phyloP scores from a whole-genome alignment of 1,140 invertebrate genomes.

The Pseudomyrmex flavicornis region DNA sequence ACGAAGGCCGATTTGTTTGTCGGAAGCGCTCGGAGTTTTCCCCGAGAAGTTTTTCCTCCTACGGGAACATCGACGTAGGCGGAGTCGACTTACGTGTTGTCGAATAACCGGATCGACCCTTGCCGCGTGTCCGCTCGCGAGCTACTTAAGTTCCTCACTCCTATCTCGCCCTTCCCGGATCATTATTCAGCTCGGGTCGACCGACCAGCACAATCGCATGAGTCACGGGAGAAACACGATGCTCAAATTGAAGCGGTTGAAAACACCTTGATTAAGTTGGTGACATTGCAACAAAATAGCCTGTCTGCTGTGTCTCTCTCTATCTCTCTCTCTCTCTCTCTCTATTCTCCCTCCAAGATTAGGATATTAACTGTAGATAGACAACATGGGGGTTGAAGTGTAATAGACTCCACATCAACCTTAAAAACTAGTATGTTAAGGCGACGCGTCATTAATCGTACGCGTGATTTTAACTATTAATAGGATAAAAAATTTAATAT shows the following conservation, averaged over 20 bases:
- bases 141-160: constrained; percentile 68
- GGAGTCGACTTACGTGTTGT: constrained; percentile 72
- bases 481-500: background rate
- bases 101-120: constrained; percentile 75
- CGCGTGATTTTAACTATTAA: background rate
- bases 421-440: constrained; percentile 17
- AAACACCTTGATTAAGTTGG: constrained; percentile 57
- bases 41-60: constrained; percentile 64
- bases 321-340: background rate
- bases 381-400: constrained; percentile 14
- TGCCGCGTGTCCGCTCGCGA: constrained; percentile 58
- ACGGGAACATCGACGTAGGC: constrained; percentile 56
- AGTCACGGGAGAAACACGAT: constrained; percentile 56
- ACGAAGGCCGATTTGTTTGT: constrained; percentile 67
- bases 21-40: constrained; percentile 68
- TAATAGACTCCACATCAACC: constrained; percentile 25
- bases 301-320: background rate
- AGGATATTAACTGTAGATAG: constrained; percentile 37
- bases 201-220: constrained; percentile 43
- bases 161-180: constrained; percentile 54
- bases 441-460: constrained; percentile 30
- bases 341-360: background rate
- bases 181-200: constrained; percentile 63
- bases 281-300: constrained; percentile 60
- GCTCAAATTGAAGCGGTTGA: constrained; percentile 51